Evolutionary conservation across 2,888 invertebrate genomes (phyloP).

Genomic region (Cryptosula pallasiana): DNA sequence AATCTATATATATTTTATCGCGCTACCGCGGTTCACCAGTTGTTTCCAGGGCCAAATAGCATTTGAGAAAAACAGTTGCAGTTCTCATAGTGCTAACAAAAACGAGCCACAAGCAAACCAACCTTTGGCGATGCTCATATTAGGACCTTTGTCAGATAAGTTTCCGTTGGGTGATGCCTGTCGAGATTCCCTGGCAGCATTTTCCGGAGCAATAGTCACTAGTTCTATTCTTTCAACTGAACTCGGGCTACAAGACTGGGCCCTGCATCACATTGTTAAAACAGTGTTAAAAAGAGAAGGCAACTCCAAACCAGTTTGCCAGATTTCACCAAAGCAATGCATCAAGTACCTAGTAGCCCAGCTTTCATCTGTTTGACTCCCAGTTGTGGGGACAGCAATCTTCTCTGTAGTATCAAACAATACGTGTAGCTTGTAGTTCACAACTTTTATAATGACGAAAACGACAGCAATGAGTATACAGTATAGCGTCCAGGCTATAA

Average conservation of each 20-base stretch:
- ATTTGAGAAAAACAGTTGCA: neutral
- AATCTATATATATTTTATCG: too few relatives aligned
- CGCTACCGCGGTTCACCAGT: too few relatives aligned
- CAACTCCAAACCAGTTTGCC: too few relatives aligned
- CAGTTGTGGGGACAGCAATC: slow-evolving; percentile 36
- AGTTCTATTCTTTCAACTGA: slow-evolving; percentile 1
- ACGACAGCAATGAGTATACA: slow-evolving; percentile 73
- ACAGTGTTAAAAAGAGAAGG: neutral
- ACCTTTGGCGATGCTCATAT: neutral
- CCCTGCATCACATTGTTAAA: neutral
- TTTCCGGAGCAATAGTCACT: neutral
- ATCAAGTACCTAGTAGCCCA: too few relatives aligned
- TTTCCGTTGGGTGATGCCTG: neutral
- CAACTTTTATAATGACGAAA: slow-evolving; percentile 75
- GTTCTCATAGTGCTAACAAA: too few relatives aligned
- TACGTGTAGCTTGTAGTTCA: slow-evolving; percentile 83
- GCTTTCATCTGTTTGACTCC: neutral
- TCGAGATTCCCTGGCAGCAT: neutral
- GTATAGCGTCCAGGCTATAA: slow-evolving; percentile 80
- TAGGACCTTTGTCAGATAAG: neutral
- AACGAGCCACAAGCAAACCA: neutral
- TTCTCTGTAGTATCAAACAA: slow-evolving; percentile 91
- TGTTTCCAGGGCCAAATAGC: too few relatives aligned
- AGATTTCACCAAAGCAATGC: too few relatives aligned
- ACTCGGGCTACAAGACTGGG: slow-evolving; percentile 2